Evolutionary conservation across 2,888 invertebrate genomes (phyloP).

Genomic region (Lithodes maja): DNA sequence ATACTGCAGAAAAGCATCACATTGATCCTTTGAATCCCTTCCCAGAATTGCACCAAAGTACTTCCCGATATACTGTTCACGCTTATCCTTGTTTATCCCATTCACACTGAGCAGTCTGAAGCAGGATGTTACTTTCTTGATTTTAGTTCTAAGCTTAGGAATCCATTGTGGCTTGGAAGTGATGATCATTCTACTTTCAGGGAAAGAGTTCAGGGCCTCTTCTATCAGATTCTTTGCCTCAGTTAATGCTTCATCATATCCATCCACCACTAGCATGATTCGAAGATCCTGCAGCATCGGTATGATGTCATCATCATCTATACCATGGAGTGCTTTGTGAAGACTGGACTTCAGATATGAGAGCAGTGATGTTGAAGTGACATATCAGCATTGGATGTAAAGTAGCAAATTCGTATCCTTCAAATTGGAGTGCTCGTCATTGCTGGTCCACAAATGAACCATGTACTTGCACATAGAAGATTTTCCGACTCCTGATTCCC

Average conservation of each 20-base stretch:
- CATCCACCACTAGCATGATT: constrained; percentile 23
- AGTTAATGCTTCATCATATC: constrained; percentile 33
- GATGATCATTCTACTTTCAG: constrained; percentile 37
- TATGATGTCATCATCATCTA: constrained; percentile 26
- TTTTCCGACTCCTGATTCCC: constrained; percentile 28
- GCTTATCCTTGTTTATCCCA: neutral
- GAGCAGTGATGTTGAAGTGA: constrained; percentile 7
- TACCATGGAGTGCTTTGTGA: neutral
- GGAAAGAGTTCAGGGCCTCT: constrained; percentile 27
- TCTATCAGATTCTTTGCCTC: constrained; percentile 27
- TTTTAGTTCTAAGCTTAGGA: constrained; percentile 21
- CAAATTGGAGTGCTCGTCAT: neutral
- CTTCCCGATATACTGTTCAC: constrained; percentile 8
- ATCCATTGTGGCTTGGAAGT: constrained; percentile 35
- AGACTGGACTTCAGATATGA: constrained; percentile 25
- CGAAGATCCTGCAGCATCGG: constrained; percentile 27
- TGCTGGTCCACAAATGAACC: constrained; percentile 3
- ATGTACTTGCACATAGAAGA: constrained; percentile 35
- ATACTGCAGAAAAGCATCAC: constrained; percentile 11
- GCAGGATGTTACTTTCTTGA: neutral
- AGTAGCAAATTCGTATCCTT: constrained; percentile 21
- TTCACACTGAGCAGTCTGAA: constrained; percentile 6
- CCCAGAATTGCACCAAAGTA: constrained; percentile 1
- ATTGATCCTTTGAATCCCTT: neutral
- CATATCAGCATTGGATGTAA: constrained; percentile 32